phyloP scores from a whole-genome alignment of 2,888 invertebrate genomes.

The Podabrus alpinus region DNA sequence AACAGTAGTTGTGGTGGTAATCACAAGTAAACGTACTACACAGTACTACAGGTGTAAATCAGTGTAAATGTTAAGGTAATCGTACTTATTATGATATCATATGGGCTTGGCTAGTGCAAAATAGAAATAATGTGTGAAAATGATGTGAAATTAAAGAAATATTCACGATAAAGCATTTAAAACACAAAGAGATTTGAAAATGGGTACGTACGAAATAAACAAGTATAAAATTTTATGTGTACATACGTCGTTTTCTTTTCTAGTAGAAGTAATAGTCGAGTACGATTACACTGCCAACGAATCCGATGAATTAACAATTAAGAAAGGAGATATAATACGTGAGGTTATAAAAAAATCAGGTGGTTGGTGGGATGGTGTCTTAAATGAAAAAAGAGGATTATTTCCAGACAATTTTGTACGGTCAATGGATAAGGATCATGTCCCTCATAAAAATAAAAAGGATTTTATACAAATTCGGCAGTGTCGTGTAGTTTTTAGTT shows the following conservation, averaged over 20 bases:
- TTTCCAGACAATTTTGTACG: slow-evolving; percentile 94
- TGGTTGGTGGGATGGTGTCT: slow-evolving; percentile 92
- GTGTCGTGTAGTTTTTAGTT: slow-evolving; percentile 87
- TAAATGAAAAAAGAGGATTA: slow-evolving; percentile 81
- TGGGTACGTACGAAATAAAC: slow-evolving; percentile 32
- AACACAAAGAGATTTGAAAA: slow-evolving; percentile 20
- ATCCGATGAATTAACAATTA: slow-evolving; percentile 80
- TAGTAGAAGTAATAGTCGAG: slow-evolving; percentile 79
- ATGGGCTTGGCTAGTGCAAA: slow-evolving; percentile 36
- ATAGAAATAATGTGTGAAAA: slow-evolving; percentile 13
- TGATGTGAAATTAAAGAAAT: slow-evolving; percentile 13
- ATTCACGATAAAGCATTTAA: not conserved
- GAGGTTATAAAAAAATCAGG: slow-evolving; percentile 78
- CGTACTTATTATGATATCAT: slow-evolving; percentile 38
- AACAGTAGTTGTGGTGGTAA: not conserved
- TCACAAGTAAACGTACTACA: slow-evolving; percentile 20
- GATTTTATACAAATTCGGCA: slow-evolving; percentile 60
- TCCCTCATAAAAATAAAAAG: slow-evolving; percentile 44
- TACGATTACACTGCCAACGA: slow-evolving; percentile 86
- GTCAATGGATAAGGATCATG: slow-evolving; percentile 55
- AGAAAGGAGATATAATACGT: slow-evolving; percentile 81
- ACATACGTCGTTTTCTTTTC: slow-evolving; percentile 1
- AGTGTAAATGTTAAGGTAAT: slow-evolving; percentile 26
- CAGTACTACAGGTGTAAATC: slow-evolving; percentile 23
- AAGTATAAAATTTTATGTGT: not conserved